Evolutionary conservation across 2,113 vertebrate genomes (phyloP).

Genomic region (Pampusana beccarii): DNA sequence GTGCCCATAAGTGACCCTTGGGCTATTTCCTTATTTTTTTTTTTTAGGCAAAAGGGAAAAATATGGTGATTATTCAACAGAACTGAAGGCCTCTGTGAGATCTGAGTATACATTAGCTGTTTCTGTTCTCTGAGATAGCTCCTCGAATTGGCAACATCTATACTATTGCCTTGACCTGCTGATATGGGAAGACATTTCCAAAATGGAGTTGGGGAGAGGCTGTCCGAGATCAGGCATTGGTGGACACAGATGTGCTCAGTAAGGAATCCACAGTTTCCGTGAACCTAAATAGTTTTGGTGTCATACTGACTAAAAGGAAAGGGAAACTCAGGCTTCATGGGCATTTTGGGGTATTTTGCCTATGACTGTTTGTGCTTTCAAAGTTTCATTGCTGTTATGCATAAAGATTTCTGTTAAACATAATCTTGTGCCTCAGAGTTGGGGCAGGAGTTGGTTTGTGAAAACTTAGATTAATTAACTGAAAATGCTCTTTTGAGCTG

Average conservation of each 20-base stretch:
- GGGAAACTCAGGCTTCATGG: neutral
- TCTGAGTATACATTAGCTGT: neutral
- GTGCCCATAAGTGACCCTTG: neutral
- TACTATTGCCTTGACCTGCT: neutral
- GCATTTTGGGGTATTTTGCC: neutral
- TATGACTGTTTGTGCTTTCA: neutral
- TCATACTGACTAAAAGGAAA: neutral
- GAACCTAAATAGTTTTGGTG: neutral
- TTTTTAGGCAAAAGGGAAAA: neutral
- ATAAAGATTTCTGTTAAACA: neutral
- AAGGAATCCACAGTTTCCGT: neutral
- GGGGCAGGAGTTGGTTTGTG: neutral
- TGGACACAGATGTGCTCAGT: neutral
- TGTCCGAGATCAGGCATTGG: neutral
- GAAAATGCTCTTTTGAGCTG: neutral
- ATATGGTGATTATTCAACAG: neutral
- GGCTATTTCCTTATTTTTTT: neutral
- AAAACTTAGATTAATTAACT: neutral
- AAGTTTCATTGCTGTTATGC: neutral
- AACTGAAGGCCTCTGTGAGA: neutral
- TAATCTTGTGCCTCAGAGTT: neutral
- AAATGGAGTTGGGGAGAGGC: neutral
- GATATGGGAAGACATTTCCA: neutral
- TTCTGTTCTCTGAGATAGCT: neutral
- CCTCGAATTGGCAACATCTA: neutral